Evolutionary conservation across 2,113 vertebrate species (phyloP).

Genomic region (Myanophis thanlyinensis): DNA sequence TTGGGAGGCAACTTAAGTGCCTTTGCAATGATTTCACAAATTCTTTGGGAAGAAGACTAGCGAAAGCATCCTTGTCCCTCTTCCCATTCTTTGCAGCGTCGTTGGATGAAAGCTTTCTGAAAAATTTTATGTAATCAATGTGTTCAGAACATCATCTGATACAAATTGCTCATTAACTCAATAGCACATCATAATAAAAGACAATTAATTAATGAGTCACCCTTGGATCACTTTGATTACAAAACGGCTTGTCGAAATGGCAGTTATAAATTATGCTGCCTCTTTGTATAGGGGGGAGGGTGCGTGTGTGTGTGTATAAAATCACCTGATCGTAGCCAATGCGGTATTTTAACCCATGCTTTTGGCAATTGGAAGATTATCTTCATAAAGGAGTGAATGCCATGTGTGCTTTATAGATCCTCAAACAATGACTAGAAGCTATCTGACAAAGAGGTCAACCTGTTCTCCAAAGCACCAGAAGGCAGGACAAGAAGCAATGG

Average conservation of each 20-base stretch:
- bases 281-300: slow-evolving; percentile 61
- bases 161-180: slow-evolving; percentile 84
- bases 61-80: slow-evolving; percentile 49
- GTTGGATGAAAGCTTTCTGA: slow-evolving; percentile 66
- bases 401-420: background rate
- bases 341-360: slow-evolving; percentile 70
- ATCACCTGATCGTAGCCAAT: slow-evolving; percentile 50
- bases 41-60: slow-evolving; percentile 53
- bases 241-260: slow-evolving; percentile 64
- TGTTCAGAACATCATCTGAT: slow-evolving; percentile 78
- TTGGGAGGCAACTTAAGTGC: slow-evolving; percentile 36
- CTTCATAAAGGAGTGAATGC: slow-evolving; percentile 58
- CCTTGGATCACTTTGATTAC: slow-evolving; percentile 75
- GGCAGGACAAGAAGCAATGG: background rate
- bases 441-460: background rate
- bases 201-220: slow-evolving; percentile 82
- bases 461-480: background rate
- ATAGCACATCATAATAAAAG: slow-evolving; percentile 79
- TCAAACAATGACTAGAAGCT: background rate
- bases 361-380: slow-evolving; percentile 70
- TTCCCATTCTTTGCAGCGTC: slow-evolving; percentile 63
- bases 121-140: slow-evolving; percentile 76
- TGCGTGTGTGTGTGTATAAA: slow-evolving; percentile 49
- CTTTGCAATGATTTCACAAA: slow-evolving; percentile 53
- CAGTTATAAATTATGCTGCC: slow-evolving; percentile 67